Evolutionary conservation across 2,113 vertebrate species (phyloP).

Genomic region (Brevimyrus niger): DNA sequence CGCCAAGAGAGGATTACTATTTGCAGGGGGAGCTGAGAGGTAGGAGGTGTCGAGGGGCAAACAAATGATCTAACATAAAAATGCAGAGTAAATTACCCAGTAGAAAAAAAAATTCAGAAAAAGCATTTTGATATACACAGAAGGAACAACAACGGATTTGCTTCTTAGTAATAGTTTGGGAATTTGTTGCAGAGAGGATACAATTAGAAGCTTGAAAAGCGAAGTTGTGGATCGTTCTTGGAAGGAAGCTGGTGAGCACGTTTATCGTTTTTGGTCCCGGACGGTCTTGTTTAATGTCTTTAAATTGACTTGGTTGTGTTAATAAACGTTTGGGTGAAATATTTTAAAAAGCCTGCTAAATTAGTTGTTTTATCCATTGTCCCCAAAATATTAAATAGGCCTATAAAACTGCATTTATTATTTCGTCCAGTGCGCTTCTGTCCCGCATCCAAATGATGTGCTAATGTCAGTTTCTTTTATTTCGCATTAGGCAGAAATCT

Average conservation of each 20-base stretch:
- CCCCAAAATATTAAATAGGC: not conserved
- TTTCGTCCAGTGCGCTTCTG: not conserved
- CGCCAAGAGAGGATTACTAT: constrained; percentile 44
- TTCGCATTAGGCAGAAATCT: not conserved
- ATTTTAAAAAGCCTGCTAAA: not conserved
- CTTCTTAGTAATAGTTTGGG: not conserved
- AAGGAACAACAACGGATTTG: not conserved
- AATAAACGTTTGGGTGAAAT: not conserved
- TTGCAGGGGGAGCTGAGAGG: constrained; percentile 18
- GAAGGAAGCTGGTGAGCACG: not conserved
- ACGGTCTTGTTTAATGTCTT: not conserved
- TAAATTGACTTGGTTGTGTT: not conserved
- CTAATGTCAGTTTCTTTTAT: not conserved
- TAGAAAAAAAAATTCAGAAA: not conserved
- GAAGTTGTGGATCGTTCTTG: not conserved
- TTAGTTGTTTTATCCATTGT: not conserved
- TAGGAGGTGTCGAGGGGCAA: constrained; percentile 43
- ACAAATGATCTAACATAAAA: constrained; percentile 39
- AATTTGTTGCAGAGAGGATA: constrained; percentile 3
- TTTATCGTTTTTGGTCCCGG: not conserved
- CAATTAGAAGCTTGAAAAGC: not conserved
- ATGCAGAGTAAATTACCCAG: not conserved
- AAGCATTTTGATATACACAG: not conserved
- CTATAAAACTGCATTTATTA: not conserved
- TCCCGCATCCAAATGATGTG: not conserved